Conservation (phyloP, 2,888 invertebrate genomes). For the Andricus curvator region DNA sequence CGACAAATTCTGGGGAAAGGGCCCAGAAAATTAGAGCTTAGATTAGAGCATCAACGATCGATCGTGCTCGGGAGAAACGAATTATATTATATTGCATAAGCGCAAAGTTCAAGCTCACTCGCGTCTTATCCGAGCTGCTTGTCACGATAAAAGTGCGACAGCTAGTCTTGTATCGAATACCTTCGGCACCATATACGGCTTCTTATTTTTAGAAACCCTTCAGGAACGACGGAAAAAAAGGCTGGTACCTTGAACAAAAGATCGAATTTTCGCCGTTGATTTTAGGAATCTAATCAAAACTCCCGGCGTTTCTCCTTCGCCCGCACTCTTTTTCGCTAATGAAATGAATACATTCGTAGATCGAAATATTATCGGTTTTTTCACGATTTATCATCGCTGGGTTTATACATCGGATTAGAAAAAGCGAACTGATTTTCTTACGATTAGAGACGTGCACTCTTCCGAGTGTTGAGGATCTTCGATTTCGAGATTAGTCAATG, state of each 20-base stretch:
- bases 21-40: constrained; percentile 68
- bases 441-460: constrained; percentile 7
- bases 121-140: constrained; percentile 58
- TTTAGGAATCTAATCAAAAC: constrained; percentile 12
- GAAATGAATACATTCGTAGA: constrained; percentile 30
- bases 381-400: constrained; percentile 13
- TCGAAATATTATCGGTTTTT: constrained; percentile 23
- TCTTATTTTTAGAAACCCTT: constrained; percentile 52
- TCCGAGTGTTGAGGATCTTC: background rate
- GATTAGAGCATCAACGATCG: constrained; percentile 45
- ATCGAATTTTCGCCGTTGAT: constrained; percentile 20
- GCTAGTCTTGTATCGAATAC: constrained; percentile 54
- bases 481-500: constrained; percentile 20
- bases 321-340: constrained; percentile 18
- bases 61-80: constrained; percentile 49
- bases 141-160: constrained; percentile 52
- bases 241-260: constrained; percentile 57
- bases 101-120: constrained; percentile 55
- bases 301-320: constrained; percentile 32
- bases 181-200: constrained; percentile 61
- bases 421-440: constrained; percentile 28
- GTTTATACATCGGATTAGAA: constrained; percentile 1
- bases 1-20: constrained; percentile 90
- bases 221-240: constrained; percentile 42
- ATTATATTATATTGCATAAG: constrained; percentile 53